Conservation (phyloP, 2,888 invertebrate species). For the Phyllotreta cruciferae region DNA sequence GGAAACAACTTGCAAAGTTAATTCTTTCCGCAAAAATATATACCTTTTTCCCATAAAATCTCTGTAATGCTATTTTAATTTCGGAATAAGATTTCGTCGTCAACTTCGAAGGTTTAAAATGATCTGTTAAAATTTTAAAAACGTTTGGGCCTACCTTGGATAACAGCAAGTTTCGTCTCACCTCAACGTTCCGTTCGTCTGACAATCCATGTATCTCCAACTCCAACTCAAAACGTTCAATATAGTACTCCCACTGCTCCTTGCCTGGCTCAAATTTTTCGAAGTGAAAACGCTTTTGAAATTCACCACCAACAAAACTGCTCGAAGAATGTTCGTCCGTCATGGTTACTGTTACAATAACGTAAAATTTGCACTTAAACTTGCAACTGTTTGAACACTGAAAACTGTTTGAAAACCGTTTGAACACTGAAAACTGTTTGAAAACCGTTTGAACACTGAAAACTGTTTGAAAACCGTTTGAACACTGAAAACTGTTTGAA, state of each 20-base stretch:
- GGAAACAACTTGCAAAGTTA: neutral
- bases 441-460: no score
- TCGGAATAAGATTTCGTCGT: slow-evolving; percentile 1
- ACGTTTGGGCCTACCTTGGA: slow-evolving; percentile 2
- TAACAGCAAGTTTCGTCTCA: slow-evolving; percentile 1
- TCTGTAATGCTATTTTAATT: neutral
- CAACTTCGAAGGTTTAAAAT: neutral
- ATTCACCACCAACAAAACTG: neutral
- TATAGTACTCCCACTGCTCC: no score
- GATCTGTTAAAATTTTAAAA: neutral
- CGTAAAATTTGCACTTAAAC: no score
- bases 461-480: no score
- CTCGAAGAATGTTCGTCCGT: no score
- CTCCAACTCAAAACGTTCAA: no score
- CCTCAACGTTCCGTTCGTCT: neutral
- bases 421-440: no score
- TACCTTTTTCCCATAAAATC: neutral
- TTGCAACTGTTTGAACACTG: no score
- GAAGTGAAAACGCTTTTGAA: neutral
- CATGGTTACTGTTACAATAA: no score
- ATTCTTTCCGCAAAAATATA: neutral
- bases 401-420: no score
- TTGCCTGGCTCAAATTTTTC: neutral
- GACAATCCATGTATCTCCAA: no score
- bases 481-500: no score